These are phyloP conservation scores for Proales similis DNA, from an alignment of 1,140 invertebrate species.

Conservation along the genomic window DNA sequence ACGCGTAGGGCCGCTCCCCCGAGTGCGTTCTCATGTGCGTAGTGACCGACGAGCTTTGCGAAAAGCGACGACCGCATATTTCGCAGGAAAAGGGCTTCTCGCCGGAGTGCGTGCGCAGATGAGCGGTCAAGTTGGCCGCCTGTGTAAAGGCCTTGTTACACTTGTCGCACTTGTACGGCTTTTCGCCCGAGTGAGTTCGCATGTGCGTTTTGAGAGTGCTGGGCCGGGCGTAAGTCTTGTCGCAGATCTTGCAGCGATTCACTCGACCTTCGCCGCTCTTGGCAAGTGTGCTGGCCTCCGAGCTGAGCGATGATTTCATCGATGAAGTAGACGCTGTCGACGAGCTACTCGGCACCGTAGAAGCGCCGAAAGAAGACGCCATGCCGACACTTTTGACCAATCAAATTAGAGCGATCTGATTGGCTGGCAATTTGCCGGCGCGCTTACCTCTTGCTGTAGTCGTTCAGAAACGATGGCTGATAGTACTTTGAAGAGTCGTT, in stretches of 20 bases:
- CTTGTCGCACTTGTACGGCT: slow-evolving; percentile 48
- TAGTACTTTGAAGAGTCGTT: slow-evolving; percentile 25
- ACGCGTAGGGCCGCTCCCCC: slow-evolving; percentile 75
- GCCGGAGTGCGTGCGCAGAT: slow-evolving; percentile 53
- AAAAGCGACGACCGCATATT: slow-evolving; percentile 60
- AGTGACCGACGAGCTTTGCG: slow-evolving; percentile 37
- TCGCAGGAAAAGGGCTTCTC: slow-evolving; percentile 98
- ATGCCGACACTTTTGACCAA: slow-evolving; percentile 37
- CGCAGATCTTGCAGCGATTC: slow-evolving; percentile 41
- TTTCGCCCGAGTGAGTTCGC: slow-evolving; percentile 47
- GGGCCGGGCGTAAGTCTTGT: slow-evolving; percentile 49
- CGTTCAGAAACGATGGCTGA: not conserved
- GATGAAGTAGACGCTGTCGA: slow-evolving; percentile 28
- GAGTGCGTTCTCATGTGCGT: slow-evolving; percentile 86
- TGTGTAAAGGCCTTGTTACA: slow-evolving; percentile 53
- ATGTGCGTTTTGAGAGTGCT: slow-evolving; percentile 44
- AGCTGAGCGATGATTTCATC: not conserved
- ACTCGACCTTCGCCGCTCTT: slow-evolving; percentile 12
- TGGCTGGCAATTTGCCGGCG: not conserved
- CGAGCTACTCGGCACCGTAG: too few species aligned
- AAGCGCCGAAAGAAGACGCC: too few species aligned
- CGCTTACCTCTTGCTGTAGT: too few species aligned
- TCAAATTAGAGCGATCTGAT: not conserved
- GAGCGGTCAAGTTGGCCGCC: slow-evolving; percentile 54
- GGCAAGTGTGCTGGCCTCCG: not conserved